A percentile compares a stretch with the other conserved stretches of the same genome.
Evolutionary conservation across 23 tunicate genomes (phyloP).

Genomic region (Trididemnum nubilum): DNA sequence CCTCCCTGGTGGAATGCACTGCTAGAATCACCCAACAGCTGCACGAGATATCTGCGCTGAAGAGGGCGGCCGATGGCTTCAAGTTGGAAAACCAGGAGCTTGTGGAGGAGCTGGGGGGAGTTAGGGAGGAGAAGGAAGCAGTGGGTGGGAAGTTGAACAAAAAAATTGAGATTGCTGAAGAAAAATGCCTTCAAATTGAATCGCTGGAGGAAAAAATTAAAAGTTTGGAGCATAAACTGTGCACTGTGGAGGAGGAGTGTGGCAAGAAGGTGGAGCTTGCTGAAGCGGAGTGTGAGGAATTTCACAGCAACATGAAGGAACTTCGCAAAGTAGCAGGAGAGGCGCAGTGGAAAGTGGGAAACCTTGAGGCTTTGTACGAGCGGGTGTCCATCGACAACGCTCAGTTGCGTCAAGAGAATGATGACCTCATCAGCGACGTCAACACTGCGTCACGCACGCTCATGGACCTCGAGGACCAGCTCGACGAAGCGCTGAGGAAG

Average conservation of each 20-base stretch:
- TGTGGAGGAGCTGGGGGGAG: neutral
- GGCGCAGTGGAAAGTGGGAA: neutral
- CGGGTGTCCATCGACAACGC: conserved; percentile 25
- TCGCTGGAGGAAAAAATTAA: neutral
- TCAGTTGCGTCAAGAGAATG: conserved; percentile 18
- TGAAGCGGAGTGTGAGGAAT: conserved; percentile 20
- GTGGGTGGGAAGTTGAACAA: neutral
- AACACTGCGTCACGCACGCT: conserved; percentile 15
- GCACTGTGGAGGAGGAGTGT: neutral
- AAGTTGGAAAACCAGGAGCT: neutral
- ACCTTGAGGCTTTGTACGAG: conserved; percentile 22
- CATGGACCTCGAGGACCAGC: conserved; percentile 34
- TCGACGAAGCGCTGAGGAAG: conserved; percentile 14
- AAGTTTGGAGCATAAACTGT: neutral
- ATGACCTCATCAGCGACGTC: neutral
- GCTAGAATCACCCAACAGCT: neutral
- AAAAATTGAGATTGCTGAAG: neutral
- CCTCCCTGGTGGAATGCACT: neutral
- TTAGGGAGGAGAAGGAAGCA: conserved; percentile 1
- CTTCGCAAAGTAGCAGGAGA: conserved; percentile 1
- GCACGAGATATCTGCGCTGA: neutral
- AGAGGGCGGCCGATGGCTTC: neutral
- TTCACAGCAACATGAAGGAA: neutral
- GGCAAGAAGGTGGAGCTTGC: neutral
- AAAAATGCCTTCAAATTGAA: neutral